Evolutionary conservation across 2,113 vertebrate species (phyloP).

Genomic region (Cnemophilus loriae): DNA sequence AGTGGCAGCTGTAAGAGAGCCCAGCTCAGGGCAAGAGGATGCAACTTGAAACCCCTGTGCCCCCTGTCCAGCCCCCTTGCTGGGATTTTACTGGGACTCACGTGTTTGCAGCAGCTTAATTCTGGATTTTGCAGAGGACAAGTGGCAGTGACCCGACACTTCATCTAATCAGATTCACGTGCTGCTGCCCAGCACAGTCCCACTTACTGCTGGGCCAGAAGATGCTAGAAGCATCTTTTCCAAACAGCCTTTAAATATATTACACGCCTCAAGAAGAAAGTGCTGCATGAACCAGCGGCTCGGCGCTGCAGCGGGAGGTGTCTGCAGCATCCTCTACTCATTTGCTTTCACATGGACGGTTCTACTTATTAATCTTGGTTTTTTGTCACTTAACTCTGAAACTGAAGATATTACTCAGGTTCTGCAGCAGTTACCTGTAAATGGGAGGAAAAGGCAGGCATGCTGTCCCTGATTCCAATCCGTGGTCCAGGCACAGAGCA

Average conservation of each 20-base stretch:
- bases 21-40: neutral
- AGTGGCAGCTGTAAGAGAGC: neutral
- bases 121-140: neutral
- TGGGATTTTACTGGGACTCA: neutral
- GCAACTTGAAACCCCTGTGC: accelerated
- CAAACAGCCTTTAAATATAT: neutral
- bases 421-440: neutral
- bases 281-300: neutral
- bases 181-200: neutral
- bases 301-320: accelerated
- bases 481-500: accelerated
- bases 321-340: neutral
- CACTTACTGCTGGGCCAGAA: neutral
- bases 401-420: neutral
- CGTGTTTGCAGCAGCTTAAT: accelerated
- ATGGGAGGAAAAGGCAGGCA: neutral
- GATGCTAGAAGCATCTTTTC: neutral
- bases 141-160: neutral
- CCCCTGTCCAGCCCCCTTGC: neutral
- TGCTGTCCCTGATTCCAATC: accelerated
- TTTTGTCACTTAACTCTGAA: neutral
- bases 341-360: neutral
- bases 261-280: neutral
- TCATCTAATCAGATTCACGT: neutral
- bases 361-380: neutral